A percentile compares a stretch with the other conserved stretches of the same genome.
phyloP scores from a whole-genome alignment of 2,888 invertebrate species.

The Pyrgus malvae region DNA sequence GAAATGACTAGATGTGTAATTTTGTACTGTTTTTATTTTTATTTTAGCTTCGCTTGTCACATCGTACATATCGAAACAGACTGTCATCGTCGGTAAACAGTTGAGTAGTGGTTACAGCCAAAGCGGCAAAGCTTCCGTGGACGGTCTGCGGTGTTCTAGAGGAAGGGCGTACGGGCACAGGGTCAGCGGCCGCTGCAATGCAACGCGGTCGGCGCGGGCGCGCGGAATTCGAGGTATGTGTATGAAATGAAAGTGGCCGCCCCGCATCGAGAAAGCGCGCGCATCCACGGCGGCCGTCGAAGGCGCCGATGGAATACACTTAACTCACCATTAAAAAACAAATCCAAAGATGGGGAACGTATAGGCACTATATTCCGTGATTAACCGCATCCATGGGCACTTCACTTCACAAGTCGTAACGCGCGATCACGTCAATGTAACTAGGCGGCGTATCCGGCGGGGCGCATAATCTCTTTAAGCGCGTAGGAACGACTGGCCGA shows the following conservation, averaged over 20 bases:
- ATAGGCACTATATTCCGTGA: slow-evolving; percentile 62
- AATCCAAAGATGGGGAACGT: slow-evolving; percentile 65
- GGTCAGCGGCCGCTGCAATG: slow-evolving; percentile 79
- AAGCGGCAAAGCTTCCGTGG: background rate
- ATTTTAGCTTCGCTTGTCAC: too few relatives aligned
- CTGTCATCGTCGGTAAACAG: too few relatives aligned
- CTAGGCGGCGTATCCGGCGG: slow-evolving; percentile 46
- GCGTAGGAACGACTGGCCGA: slow-evolving; percentile 67
- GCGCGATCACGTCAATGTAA: slow-evolving; percentile 57
- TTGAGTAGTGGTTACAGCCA: too few relatives aligned
- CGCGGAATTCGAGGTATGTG: slow-evolving; percentile 80
- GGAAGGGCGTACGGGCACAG: slow-evolving; percentile 78
- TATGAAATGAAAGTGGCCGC: slow-evolving; percentile 81
- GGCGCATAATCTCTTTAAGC: slow-evolving; percentile 58
- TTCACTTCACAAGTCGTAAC: slow-evolving; percentile 68
- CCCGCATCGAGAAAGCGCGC: slow-evolving; percentile 81
- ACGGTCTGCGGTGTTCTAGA: slow-evolving; percentile 45
- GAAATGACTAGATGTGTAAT: too few relatives aligned
- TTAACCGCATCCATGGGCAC: slow-evolving; percentile 77
- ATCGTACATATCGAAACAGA: too few relatives aligned
- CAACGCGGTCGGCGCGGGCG: slow-evolving; percentile 63
- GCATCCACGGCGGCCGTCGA: slow-evolving; percentile 63
- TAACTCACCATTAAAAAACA: slow-evolving; percentile 77
- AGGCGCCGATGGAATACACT: slow-evolving; percentile 47
- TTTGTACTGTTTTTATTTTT: too few relatives aligned